These are phyloP conservation scores for Daboia siamensis DNA, from an alignment of 2,113 vertebrate genomes.

Conservation along the genomic window DNA sequence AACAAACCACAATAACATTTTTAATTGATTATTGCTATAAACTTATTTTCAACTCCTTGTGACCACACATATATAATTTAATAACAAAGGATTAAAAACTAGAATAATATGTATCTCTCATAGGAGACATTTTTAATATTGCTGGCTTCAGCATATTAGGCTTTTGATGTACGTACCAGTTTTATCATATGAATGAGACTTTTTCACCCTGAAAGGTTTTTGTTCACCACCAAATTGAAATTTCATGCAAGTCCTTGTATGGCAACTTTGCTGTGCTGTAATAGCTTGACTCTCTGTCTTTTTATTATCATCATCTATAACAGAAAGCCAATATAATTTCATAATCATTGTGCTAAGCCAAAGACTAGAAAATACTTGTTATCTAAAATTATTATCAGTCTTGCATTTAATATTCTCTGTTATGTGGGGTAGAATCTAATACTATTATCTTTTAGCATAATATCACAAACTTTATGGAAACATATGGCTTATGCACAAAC, in stretches of 20 bases:
- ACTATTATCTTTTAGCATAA: background rate
- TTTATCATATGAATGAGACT: slow-evolving; percentile 28
- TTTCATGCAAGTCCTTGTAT: slow-evolving; percentile 20
- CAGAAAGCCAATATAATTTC: background rate
- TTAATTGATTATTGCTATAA: background rate
- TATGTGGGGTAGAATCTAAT: background rate
- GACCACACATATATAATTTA: background rate
- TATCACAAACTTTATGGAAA: background rate
- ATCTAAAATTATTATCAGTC: background rate
- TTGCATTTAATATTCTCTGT: background rate
- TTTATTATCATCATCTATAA: slow-evolving; percentile 44
- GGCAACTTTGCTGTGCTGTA: background rate
- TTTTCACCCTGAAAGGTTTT: background rate
- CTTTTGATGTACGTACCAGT: slow-evolving; percentile 24
- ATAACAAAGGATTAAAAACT: background rate
- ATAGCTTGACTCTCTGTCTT: background rate
- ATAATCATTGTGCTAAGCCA: background rate
- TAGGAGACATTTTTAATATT: background rate
- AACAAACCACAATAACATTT: background rate
- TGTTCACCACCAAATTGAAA: background rate
- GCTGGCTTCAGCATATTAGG: background rate
- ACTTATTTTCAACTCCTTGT: background rate
- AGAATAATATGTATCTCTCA: background rate
- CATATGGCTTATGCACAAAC: background rate
- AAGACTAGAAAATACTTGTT: background rate